A percentile compares a stretch with the other conserved stretches of the same genome.
These are phyloP conservation scores for Elysia chlorotica DNA, from an alignment of 1,140 invertebrate species.

Conservation along the genomic window DNA sequence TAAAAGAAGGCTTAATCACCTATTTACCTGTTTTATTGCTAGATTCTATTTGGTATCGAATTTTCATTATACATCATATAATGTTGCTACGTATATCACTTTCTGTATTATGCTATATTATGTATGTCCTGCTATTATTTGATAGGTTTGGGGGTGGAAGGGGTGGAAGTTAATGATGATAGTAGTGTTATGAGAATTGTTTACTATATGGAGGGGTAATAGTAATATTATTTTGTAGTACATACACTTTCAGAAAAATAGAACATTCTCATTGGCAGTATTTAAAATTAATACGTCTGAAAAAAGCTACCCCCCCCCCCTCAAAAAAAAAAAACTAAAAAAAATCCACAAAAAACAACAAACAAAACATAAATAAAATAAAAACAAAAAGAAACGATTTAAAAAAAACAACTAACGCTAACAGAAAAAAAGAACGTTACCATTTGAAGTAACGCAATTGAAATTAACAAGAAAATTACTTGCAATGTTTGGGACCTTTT, in stretches of 20 bases:
- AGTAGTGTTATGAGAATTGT: no score
- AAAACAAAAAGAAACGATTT: no score
- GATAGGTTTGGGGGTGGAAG: neutral
- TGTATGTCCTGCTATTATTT: neutral
- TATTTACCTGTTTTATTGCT: neutral
- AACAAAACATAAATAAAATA: no score
- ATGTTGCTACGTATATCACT: neutral
- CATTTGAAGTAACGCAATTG: neutral
- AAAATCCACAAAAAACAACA: no score
- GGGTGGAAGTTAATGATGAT: neutral
- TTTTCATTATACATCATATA: no score
- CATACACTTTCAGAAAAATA: no score
- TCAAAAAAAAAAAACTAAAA: no score
- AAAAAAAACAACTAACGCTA: neutral
- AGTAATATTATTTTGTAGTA: no score
- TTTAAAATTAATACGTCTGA: no score
- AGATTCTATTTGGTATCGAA: neutral
- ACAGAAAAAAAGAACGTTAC: neutral
- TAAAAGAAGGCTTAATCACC: neutral
- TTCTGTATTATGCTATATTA: neutral
- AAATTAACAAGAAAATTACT: neutral
- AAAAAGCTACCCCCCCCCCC: no score
- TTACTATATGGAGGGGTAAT: no score
- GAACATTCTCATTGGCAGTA: no score
- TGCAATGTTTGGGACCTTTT: neutral